These are phyloP conservation scores for Armadillidium nasatum DNA, from an alignment of 1,140 invertebrate species.

Conservation along the genomic window DNA sequence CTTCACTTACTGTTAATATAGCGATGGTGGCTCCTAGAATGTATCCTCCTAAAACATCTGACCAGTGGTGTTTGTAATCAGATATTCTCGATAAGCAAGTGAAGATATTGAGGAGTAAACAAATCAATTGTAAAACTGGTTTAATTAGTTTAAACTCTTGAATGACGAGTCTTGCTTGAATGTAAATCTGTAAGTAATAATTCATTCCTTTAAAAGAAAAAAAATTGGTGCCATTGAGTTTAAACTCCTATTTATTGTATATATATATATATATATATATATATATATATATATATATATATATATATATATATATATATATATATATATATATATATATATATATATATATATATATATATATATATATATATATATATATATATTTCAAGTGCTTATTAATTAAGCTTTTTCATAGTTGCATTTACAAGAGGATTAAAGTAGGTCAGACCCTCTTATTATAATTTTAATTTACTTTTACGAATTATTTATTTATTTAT, in stretches of 20 bases:
- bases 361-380: no score
- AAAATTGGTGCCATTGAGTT: neutral
- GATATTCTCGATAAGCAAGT: constrained; percentile 53
- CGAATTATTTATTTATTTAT: no score
- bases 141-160: constrained; percentile 46
- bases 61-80: constrained; percentile 62
- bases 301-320: no score
- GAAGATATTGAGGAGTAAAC: constrained; percentile 49
- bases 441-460: no score
- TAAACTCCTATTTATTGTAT: no score
- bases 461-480: no score
- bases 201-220: constrained; percentile 25
- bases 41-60: constrained; percentile 58
- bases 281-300: neutral
- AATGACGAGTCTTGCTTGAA: constrained; percentile 50
- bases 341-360: no score
- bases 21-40: constrained; percentile 54
- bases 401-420: no score
- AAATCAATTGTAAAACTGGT: constrained; percentile 51
- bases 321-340: no score
- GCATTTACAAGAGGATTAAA: no score
- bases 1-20: constrained; percentile 50
- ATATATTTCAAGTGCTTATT: no score
- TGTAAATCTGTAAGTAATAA: constrained; percentile 53
- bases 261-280: no score